A percentile compares a stretch with the other conserved stretches of the same genome.
Conservation (phyloP, 2,113 vertebrate genomes). For the Eira barbara region DNA sequence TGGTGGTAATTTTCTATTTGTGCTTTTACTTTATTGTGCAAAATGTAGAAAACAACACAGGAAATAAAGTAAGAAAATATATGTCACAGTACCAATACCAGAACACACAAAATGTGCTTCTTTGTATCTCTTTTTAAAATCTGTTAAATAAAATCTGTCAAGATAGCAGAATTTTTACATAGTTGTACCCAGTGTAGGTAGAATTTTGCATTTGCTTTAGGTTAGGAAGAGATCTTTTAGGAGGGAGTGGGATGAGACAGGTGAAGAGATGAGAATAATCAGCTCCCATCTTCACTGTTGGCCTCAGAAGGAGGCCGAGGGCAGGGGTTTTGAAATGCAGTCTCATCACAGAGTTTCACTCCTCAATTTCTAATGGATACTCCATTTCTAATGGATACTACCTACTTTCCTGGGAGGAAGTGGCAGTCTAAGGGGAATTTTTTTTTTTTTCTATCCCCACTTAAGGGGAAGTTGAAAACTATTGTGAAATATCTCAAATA, state of each 20-base stretch:
- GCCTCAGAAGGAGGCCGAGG: background rate
- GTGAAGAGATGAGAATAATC: background rate
- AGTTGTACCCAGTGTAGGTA: background rate
- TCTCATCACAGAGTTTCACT: background rate
- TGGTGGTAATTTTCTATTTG: background rate
- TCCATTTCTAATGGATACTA: background rate
- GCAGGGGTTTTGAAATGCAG: background rate
- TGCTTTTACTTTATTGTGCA: background rate
- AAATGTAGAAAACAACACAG: background rate
- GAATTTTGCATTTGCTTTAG: background rate
- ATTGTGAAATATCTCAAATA: background rate
- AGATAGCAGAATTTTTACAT: background rate
- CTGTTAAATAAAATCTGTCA: background rate
- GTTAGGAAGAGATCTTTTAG: background rate
- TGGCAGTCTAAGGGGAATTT: background rate
- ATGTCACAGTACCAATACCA: background rate
- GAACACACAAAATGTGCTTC: background rate
- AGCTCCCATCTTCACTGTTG: background rate
- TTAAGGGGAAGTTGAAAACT: background rate
- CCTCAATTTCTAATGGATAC: background rate
- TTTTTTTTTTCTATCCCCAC: background rate
- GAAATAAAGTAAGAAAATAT: background rate
- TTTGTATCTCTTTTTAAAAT: background rate
- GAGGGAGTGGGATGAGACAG: background rate
- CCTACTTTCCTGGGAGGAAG: background rate